phyloP scores from a whole-genome alignment of 1,140 invertebrate genomes.

The Zaprionus ornatus region DNA sequence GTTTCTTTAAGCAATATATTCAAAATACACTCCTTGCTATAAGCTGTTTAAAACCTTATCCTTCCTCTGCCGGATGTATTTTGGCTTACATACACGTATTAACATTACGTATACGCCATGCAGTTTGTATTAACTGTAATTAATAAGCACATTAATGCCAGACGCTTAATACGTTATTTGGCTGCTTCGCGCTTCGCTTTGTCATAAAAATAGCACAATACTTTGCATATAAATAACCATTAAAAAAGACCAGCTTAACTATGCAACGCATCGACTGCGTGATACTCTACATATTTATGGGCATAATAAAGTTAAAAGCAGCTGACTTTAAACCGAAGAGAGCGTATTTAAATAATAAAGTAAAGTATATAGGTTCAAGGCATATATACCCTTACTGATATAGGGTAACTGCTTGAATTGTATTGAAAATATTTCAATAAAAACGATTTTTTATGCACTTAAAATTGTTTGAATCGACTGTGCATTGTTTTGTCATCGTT shows the following conservation, averaged over 20 bases:
- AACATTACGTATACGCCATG: constrained; percentile 25
- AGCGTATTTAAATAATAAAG: too few relatives aligned
- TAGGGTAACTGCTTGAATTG: too few relatives aligned
- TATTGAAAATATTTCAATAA: too few relatives aligned
- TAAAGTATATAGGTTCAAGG: too few relatives aligned
- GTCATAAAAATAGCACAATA: constrained; percentile 54
- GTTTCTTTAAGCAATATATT: not conserved
- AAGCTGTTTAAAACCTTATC: not conserved
- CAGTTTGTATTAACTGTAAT: constrained; percentile 40
- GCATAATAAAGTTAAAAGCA: too few relatives aligned
- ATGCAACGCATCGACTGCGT: not conserved
- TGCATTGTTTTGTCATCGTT: too few relatives aligned
- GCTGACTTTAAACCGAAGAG: too few relatives aligned
- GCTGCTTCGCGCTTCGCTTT: constrained; percentile 32
- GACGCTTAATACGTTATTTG: constrained; percentile 34
- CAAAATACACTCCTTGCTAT: not conserved
- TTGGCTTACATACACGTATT: not conserved
- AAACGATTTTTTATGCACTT: too few relatives aligned
- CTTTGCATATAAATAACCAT: constrained; percentile 49
- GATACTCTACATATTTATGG: not conserved
- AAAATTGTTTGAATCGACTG: not conserved
- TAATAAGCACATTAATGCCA: constrained; percentile 54
- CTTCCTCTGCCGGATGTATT: not conserved
- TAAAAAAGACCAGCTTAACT: not conserved
- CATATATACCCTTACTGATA: too few relatives aligned